These are phyloP conservation scores for Phalanger gymnotis DNA, from an alignment of 2,797 vertebrate genomes.

Conservation along the genomic window DNA sequence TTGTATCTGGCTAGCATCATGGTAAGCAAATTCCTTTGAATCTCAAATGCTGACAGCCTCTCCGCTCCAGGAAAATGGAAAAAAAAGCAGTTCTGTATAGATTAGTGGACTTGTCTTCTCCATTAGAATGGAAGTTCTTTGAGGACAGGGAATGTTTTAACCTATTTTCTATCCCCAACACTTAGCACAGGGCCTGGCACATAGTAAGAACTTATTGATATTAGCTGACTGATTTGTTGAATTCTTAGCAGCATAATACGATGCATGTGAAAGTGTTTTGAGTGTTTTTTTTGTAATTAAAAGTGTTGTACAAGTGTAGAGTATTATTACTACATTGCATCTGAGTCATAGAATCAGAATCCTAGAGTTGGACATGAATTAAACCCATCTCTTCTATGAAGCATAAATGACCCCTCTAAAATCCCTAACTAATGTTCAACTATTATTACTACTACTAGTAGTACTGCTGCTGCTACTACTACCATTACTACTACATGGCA, in stretches of 20 bases:
- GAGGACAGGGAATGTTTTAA: background rate
- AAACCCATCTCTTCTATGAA: background rate
- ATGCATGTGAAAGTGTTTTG: background rate
- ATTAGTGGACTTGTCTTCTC: background rate
- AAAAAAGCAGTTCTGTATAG: background rate
- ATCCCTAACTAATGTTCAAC: background rate
- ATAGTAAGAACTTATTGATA: background rate
- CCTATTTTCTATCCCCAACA: background rate
- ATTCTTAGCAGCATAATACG: background rate
- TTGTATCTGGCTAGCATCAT: background rate
- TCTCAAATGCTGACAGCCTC: background rate
- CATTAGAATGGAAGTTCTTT: background rate
- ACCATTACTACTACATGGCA: too few species aligned
- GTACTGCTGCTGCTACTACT: too few species aligned
- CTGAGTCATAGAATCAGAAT: background rate
- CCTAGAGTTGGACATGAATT: background rate
- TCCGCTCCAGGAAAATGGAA: background rate
- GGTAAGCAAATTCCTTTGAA: background rate
- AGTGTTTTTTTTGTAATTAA: background rate
- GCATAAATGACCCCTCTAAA: background rate
- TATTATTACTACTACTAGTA: too few species aligned
- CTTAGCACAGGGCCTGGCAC: background rate
- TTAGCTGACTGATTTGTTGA: background rate
- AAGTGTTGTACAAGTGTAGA: background rate
- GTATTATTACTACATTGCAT: background rate